A percentile compares a stretch with the other conserved stretches of the same genome.
These are phyloP conservation scores for Podarcis raffonei DNA, from an alignment of 2,113 vertebrate species.

Conservation along the genomic window DNA sequence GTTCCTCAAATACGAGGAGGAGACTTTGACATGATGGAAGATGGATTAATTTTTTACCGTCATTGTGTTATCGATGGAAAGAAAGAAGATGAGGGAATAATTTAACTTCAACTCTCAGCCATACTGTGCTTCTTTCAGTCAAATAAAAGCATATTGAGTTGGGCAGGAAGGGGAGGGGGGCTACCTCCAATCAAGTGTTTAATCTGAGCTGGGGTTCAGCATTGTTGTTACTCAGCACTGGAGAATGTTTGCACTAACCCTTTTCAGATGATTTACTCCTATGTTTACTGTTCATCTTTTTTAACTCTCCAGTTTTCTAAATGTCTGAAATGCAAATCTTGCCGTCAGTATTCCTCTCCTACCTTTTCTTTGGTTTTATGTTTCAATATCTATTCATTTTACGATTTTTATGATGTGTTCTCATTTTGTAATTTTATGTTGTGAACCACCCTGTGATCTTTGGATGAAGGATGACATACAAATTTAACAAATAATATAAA, in stretches of 20 bases:
- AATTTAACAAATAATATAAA: too few relatives aligned
- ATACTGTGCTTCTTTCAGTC: not conserved
- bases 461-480: too few relatives aligned
- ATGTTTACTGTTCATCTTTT: not conserved
- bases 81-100: conserved; percentile 55
- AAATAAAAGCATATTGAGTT: not conserved
- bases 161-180: not conserved
- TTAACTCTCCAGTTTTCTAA: too few relatives aligned
- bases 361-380: too few relatives aligned
- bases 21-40: conserved; percentile 51
- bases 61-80: conserved; percentile 33
- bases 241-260: not conserved
- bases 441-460: too few relatives aligned
- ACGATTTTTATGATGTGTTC: too few relatives aligned
- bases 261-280: not conserved
- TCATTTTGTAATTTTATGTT: too few relatives aligned
- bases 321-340: too few relatives aligned
- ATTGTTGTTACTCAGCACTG: not conserved
- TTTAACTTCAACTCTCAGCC: conserved; percentile 35
- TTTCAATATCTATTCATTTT: too few relatives aligned
- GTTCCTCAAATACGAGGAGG: conserved; percentile 63
- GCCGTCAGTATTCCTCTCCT: too few relatives aligned
- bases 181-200: not conserved
- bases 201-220: not conserved
- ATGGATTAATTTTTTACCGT: conserved; percentile 49